A percentile compares a stretch with the other conserved stretches of the same genome.
Conservation (phyloP, 2,888 invertebrate species). For the Patella pellucida region DNA sequence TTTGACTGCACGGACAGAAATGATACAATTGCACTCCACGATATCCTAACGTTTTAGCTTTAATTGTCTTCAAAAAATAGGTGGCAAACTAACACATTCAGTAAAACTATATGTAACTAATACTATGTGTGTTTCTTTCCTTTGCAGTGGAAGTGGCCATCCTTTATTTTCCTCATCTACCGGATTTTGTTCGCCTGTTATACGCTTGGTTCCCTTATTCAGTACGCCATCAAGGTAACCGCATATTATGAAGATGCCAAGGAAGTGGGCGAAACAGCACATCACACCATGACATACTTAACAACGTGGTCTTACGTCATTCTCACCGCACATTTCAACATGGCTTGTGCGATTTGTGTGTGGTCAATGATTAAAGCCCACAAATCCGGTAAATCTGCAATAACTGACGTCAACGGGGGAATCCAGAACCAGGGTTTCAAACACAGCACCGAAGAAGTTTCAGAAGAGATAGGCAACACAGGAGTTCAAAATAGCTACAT, state of each 20-base stretch:
- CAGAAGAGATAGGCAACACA: too few relatives aligned
- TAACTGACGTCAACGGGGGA: neutral
- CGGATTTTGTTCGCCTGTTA: constrained; percentile 38
- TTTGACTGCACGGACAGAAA: too few relatives aligned
- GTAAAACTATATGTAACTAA: neutral
- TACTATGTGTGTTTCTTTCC: neutral
- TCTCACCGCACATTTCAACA: constrained; percentile 51
- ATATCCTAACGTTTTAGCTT: too few relatives aligned
- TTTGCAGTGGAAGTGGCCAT: constrained; percentile 48
- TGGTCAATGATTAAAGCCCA: neutral
- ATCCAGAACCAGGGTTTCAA: neutral
- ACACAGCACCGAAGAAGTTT: neutral
- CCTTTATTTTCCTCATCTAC: constrained; percentile 33
- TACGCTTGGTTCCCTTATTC: constrained; percentile 25
- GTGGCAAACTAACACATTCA: too few relatives aligned
- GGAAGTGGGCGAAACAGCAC: constrained; percentile 25
- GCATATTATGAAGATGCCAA: constrained; percentile 30
- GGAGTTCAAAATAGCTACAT: neutral
- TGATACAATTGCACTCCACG: too few relatives aligned
- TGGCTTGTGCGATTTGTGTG: constrained; percentile 30
- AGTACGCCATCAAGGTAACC: constrained; percentile 14
- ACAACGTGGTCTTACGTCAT: constrained; percentile 65
- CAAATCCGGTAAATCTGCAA: neutral
- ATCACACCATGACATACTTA: constrained; percentile 51
- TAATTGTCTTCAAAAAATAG: too few relatives aligned